Percentiles rank a stretch among this genome's conserved stretches.
Conservation (phyloP, 2,113 vertebrate species). For the Podocnemis expansa region DNA sequence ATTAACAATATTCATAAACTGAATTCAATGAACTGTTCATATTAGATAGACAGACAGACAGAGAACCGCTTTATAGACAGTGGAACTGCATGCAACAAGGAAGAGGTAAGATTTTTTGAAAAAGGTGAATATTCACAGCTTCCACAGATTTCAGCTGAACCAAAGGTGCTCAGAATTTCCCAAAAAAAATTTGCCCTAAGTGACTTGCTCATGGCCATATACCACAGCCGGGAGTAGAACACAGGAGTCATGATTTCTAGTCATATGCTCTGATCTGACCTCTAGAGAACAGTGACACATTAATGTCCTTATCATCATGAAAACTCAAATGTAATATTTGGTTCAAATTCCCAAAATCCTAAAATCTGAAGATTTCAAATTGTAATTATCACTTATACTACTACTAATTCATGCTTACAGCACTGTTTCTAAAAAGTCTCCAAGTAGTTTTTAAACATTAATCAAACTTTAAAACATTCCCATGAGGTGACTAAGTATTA, state of each 20-base stretch:
- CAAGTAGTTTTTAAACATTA: not conserved
- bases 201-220: not conserved
- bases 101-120: not conserved
- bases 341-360: not conserved
- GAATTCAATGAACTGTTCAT: accelerated
- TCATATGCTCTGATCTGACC: not conserved
- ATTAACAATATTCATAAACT: not conserved
- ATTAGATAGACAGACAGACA: accelerated
- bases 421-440: not conserved
- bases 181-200: not conserved
- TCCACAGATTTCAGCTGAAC: not conserved
- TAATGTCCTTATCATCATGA: not conserved
- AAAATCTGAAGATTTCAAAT: not conserved
- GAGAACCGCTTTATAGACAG: not conserved
- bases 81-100: not conserved
- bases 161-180: not conserved
- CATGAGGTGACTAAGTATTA: not conserved
- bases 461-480: not conserved
- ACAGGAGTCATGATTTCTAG: not conserved
- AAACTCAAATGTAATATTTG: not conserved
- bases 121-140: not conserved
- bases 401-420: not conserved
- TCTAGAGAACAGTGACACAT: not conserved
- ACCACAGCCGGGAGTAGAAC: not conserved
- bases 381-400: not conserved